Percentiles rank a stretch among this genome's conserved stretches.
Evolutionary conservation across 2,797 vertebrate species (phyloP).

Genomic region (Oceanodroma leucorhoa): DNA sequence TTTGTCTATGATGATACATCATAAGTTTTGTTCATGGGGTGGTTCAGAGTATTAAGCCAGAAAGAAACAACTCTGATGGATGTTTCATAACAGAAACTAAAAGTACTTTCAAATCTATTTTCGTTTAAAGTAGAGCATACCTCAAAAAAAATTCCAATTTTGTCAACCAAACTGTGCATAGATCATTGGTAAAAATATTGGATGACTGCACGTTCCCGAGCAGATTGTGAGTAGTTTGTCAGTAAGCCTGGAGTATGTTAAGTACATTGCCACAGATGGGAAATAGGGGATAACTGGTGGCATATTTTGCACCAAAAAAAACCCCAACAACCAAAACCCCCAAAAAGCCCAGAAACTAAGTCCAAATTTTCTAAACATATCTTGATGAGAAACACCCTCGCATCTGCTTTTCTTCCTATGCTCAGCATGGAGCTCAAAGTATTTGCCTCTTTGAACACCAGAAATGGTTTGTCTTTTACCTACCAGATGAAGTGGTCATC

Average conservation of each 20-base stretch:
- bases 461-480: not conserved
- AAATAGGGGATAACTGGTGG: not conserved
- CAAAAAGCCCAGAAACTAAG: not conserved
- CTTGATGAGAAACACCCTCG: not conserved
- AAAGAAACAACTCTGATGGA: not conserved
- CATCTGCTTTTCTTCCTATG: not conserved
- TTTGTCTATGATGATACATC: not conserved
- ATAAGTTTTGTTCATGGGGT: not conserved
- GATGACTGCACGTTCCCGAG: not conserved
- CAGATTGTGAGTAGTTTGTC: not conserved
- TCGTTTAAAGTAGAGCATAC: not conserved
- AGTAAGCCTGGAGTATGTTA: not conserved
- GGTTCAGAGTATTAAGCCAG: not conserved
- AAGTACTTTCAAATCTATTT: not conserved
- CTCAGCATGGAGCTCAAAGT: not conserved
- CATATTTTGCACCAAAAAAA: not conserved
- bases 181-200: not conserved
- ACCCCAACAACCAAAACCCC: fast-evolving
- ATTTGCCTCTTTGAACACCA: not conserved
- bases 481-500: not conserved
- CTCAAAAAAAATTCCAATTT: not conserved
- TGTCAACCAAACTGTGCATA: not conserved
- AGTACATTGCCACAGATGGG: not conserved
- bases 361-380: not conserved
- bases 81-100: not conserved